A percentile compares a stretch with the other conserved stretches of the same genome.
phyloP scores from a whole-genome alignment of 2,888 invertebrate species.

The Eucera pruinosa region DNA sequence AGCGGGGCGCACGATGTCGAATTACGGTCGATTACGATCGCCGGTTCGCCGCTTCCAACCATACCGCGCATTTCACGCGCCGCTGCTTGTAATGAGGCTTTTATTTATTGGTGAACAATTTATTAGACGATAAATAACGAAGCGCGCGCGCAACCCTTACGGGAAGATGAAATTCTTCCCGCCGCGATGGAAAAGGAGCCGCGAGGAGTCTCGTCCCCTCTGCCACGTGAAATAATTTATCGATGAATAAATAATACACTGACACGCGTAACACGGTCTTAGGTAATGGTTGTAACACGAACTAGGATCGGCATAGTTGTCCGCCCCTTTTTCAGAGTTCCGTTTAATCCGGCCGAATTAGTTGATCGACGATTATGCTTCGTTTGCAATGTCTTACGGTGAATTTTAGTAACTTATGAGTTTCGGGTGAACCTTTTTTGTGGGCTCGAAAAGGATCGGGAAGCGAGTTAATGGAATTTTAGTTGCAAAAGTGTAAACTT shows the following conservation, averaged over 20 bases:
- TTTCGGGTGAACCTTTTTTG: too few relatives aligned
- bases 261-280: constrained; percentile 14
- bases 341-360: not conserved
- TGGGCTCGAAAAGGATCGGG: too few relatives aligned
- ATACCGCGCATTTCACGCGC: constrained; percentile 49
- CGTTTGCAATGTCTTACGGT: not conserved
- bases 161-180: constrained; percentile 39
- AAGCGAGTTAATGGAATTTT: too few relatives aligned
- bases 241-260: constrained; percentile 6
- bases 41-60: constrained; percentile 49
- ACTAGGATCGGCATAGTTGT: not conserved
- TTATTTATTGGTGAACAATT: constrained; percentile 66
- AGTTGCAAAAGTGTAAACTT: too few relatives aligned
- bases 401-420: not conserved
- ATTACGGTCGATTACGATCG: constrained; percentile 64
- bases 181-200: constrained; percentile 14
- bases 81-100: constrained; percentile 58
- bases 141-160: not conserved
- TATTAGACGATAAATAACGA: constrained; percentile 64
- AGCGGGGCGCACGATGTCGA: constrained; percentile 53
- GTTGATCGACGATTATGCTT: not conserved
- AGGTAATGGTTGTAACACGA: not conserved
- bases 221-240: constrained; percentile 6
- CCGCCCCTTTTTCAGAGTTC: not conserved
- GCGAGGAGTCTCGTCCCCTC: not conserved